Evolutionary conservation across 1,140 invertebrate genomes (phyloP), one percentile per base, ranked within the genome.

Genomic region (Sogatella furcifera): DNA sequence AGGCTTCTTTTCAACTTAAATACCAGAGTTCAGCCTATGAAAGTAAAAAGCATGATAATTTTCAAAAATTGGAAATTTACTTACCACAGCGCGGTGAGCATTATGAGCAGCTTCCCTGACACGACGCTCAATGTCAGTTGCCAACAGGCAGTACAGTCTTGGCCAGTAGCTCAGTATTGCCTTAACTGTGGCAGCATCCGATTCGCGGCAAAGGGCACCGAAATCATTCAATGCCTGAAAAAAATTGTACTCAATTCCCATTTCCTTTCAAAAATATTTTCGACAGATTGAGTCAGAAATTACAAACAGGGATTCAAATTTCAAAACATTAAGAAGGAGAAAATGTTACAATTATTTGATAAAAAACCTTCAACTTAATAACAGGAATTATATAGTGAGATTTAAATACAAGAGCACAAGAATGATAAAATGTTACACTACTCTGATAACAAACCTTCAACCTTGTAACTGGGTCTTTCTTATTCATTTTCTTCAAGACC

Each of bases 401-500:
- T n/a, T n/a, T n/a, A n/a, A n/a, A n/a, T n/a, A n/a, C n/a, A n/a
- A n/a, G n/a, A n/a, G n/a, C n/a, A n/a, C n/a, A 38, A 0, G 2
- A 57, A 28, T 28, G 24, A 4, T 28, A 6, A 6, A 6, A 28
- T 28, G 24, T 24, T 54, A 54, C 11, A 54, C n/a, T n/a, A 49
- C 4, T 19, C 17, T n/a, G 14, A 49, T 42, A 41, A 52, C 44
- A 63, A 71, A 88, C 87, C 77, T 93, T 94, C 38, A 86, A 78
- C 73, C 90, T 93, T 5, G 92, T 95, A 1, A 83, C 84, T 4
- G 81, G 73, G 81, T 95, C 90, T 71, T 89, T 92, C 71, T 95
- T 95, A 21, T 80, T 82, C 74, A 95, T 80, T 74, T 88, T 88
- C 60, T 85, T 85, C 15, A 89, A 71, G 28, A 83, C 76, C 8